phyloP scores from a whole-genome alignment of 2,113 vertebrate species.

The Atherinomorus stipes region DNA sequence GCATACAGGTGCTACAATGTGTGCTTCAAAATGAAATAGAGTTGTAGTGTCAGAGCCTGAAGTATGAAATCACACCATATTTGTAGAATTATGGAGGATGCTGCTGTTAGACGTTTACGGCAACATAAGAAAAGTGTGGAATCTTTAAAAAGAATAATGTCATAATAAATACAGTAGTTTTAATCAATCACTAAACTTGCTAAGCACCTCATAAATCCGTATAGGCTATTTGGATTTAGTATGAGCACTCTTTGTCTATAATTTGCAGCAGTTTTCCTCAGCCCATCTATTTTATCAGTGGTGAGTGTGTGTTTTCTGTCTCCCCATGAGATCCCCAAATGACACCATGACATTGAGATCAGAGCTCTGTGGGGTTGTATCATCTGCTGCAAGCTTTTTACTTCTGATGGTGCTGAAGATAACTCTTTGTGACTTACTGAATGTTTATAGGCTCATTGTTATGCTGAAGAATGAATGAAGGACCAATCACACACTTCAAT shows the following conservation, averaged over 20 bases:
- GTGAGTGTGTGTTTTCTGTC: background rate
- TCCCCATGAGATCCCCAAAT: background rate
- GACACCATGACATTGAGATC: conserved; percentile 9
- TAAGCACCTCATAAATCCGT: too few species aligned
- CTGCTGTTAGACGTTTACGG: background rate
- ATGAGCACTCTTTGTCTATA: background rate
- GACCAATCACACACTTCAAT: background rate
- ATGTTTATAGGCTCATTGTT: background rate
- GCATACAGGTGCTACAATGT: conserved; percentile 61
- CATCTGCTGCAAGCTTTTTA: background rate
- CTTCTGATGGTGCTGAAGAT: background rate
- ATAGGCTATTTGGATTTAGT: too few species aligned
- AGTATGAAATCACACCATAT: conserved; percentile 58
- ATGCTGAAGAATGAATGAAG: background rate
- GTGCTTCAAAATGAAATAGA: conserved; percentile 61
- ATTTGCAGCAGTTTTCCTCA: too few species aligned
- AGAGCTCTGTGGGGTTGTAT: background rate
- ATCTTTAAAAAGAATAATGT: too few species aligned
- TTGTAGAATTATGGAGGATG: conserved; percentile 26
- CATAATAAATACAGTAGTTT: too few species aligned
- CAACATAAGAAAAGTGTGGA: background rate
- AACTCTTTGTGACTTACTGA: background rate
- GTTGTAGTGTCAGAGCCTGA: conserved; percentile 46
- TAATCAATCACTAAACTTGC: too few species aligned
- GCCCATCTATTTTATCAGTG: background rate